Evolutionary conservation across 2,113 vertebrate genomes (phyloP), one percentile per base, ranked within the genome.

Genomic region (Paralichthys olivaceus): DNA sequence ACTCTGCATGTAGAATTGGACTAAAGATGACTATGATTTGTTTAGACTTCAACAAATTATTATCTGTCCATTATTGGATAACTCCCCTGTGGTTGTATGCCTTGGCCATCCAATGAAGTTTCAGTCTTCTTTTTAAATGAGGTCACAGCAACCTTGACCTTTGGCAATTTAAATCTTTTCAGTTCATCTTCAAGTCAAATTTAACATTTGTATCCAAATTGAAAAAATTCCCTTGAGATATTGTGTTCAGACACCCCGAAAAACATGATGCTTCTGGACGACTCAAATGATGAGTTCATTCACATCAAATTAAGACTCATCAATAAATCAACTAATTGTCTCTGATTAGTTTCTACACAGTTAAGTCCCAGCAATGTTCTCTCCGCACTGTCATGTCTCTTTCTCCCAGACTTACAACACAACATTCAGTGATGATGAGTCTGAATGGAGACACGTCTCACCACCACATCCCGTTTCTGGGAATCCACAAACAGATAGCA

Each of bases 401-500:
- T 45, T 40, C 34, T 82, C 29, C 23, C 40, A 29, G 22, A 25
- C 54, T 26, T 17, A 9, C 61, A 78, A 28, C 32, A 67, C 34
- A 29, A 64, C 56, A 83, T 72, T 80, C 60, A 49, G 56, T 32
- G 20, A 61, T 2, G 19, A 53, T 63, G 49, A 84, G 59, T 77
- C 65, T 66, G 81, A 64, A 77, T 5, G 17, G 70, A 80, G 61
- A 63, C 55, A 69, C 25, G 47, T 75, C 79, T 63, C 40, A 55
- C 12, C 63, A 72, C 47, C 7, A 1, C 43, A 2, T 23, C 15
- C 61, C 3, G 12, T 55, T 60, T 54, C 40, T 55, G 23, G 49
- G 72, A 80, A 53, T 49, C 66, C 12, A 72, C 72, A 79, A 80
- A 58, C 79, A 88, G 58, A 79, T 64, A 70, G 29, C 49, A 15